Evolutionary conservation across 1,140 invertebrate genomes (phyloP).

Genomic region (Phenacoccus solenopsis): DNA sequence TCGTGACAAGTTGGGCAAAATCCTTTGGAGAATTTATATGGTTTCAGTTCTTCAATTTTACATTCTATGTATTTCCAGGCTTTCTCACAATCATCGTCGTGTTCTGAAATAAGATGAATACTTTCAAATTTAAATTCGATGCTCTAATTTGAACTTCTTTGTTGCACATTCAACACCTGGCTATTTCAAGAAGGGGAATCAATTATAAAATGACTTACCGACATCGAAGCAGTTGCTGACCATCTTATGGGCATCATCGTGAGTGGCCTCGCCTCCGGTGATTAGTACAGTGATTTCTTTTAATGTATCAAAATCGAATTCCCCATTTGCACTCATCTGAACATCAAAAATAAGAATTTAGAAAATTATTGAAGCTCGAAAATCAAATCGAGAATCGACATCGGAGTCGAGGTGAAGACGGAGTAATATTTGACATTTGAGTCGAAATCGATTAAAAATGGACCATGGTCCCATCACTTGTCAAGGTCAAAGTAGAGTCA

Average conservation of each 20-base stretch:
- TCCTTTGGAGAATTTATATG: slow-evolving; percentile 8
- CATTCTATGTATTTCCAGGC: not conserved
- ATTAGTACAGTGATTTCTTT: not conserved
- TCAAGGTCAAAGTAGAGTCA: too few species aligned
- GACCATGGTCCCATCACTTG: too few species aligned
- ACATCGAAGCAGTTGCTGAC: slow-evolving; percentile 6
- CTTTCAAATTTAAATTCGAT: too few species aligned
- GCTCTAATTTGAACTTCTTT: too few species aligned
- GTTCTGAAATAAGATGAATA: not conserved
- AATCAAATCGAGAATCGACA: too few species aligned
- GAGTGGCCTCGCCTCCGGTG: not conserved
- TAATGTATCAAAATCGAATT: not conserved
- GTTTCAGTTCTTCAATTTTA: not conserved
- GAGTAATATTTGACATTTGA: too few species aligned
- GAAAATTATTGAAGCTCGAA: too few species aligned
- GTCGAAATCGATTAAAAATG: too few species aligned
- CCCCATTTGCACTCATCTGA: not conserved
- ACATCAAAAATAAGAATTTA: too few species aligned
- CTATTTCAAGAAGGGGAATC: too few species aligned
- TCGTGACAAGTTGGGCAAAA: slow-evolving; percentile 5
- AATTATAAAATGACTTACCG: not conserved
- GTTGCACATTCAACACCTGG: too few species aligned
- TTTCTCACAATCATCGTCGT: slow-evolving; percentile 6
- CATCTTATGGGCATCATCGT: slow-evolving; percentile 2
- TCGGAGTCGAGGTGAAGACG: too few species aligned